These are phyloP conservation scores for Embiotoca jacksoni DNA, from an alignment of 2,113 vertebrate genomes.

Conservation along the genomic window DNA sequence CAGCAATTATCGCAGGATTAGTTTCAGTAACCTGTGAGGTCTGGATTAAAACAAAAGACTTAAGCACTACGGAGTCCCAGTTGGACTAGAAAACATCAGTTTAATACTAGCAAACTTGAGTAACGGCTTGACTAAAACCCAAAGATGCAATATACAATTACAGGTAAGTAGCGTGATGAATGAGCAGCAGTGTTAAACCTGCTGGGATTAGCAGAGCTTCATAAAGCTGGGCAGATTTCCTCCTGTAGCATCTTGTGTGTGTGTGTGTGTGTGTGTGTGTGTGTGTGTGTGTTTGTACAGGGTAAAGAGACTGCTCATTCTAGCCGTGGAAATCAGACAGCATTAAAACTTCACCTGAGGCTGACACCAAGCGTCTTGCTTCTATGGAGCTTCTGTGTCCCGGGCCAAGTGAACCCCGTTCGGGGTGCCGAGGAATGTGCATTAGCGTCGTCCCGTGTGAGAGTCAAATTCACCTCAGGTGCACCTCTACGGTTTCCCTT, in stretches of 20 bases:
- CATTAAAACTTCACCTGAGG: slow-evolving; percentile 83
- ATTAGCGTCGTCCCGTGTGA: slow-evolving; percentile 82
- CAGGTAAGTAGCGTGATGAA: slow-evolving; percentile 80
- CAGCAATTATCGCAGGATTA: neutral
- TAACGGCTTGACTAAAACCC: slow-evolving; percentile 78
- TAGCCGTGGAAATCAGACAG: slow-evolving; percentile 78
- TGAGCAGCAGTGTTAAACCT: slow-evolving; percentile 80
- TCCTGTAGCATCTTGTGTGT: slow-evolving; percentile 38
- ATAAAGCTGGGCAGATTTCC: slow-evolving; percentile 80
- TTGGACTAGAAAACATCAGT: slow-evolving; percentile 64
- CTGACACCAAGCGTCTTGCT: slow-evolving; percentile 78
- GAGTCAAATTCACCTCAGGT: slow-evolving; percentile 84
- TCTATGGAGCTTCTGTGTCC: slow-evolving; percentile 86
- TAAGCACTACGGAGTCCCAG: slow-evolving; percentile 24
- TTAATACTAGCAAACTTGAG: slow-evolving; percentile 75
- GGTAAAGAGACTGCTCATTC: slow-evolving; percentile 77
- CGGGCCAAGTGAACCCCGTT: slow-evolving; percentile 82
- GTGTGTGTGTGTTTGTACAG: slow-evolving; percentile 1
- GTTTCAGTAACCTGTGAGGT: slow-evolving; percentile 38
- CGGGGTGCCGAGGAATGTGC: slow-evolving; percentile 84
- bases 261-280: slow-evolving; percentile 20
- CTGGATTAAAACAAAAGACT: slow-evolving; percentile 53
- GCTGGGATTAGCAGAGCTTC: slow-evolving; percentile 81
- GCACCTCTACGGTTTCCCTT: slow-evolving; percentile 71
- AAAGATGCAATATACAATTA: slow-evolving; percentile 83